Evolutionary conservation across 64 coral and sea anemone species (phyloP).

Genomic region (Catalaphyllia jardinei): DNA sequence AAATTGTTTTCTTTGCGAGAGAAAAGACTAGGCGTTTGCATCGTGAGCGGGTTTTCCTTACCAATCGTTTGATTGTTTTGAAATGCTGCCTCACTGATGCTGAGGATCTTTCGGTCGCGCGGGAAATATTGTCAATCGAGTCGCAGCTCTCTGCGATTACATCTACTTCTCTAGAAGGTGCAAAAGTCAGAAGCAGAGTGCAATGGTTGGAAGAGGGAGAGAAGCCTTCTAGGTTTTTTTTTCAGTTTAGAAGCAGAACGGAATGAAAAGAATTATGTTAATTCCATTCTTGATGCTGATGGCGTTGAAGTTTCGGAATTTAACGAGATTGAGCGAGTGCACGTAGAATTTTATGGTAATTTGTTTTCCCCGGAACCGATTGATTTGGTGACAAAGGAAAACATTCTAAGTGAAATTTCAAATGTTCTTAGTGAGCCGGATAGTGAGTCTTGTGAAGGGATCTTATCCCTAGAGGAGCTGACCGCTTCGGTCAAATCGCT

Average conservation of each 20-base stretch:
- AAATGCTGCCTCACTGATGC: background rate
- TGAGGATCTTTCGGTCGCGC: background rate
- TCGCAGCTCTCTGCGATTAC: no score
- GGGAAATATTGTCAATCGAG: no score
- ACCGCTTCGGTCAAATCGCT: background rate
- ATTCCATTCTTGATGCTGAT: no score
- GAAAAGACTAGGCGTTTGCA: background rate
- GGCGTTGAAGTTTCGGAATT: no score
- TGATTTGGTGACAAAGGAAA: background rate
- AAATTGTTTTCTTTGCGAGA: background rate
- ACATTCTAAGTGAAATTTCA: background rate
- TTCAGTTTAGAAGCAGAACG: background rate
- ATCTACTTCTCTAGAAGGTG: no score
- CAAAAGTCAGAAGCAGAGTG: background rate
- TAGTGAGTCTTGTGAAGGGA: background rate
- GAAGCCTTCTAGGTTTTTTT: background rate
- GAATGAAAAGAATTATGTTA: no score
- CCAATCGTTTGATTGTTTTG: background rate
- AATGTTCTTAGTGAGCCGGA: background rate
- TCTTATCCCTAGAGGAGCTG: background rate
- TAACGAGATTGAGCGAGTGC: background rate
- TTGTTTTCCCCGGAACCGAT: background rate
- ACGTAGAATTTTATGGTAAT: slow-evolving; percentile 1
- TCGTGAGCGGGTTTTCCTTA: background rate
- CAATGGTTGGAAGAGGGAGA: background rate